Conservation (phyloP, 2,797 vertebrate species). For the Ataeniobius toweri region DNA sequence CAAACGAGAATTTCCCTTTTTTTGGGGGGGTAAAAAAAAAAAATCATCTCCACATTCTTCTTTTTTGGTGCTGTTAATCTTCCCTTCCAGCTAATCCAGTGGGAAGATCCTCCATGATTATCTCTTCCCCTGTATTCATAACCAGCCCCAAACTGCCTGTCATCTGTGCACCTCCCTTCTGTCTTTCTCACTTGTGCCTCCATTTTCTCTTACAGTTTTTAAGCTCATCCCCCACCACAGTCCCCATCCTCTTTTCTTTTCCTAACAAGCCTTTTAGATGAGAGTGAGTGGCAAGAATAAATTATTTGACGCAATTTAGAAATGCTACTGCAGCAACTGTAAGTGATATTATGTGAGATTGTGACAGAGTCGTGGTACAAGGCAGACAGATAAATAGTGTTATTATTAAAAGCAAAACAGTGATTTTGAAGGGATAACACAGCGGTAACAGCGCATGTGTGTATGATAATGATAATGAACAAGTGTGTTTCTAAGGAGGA, state of each 20-base stretch:
- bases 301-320: conserved; percentile 50
- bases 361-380: conserved; percentile 35
- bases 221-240: background rate
- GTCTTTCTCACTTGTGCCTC: conserved; percentile 40
- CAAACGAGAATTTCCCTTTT: conserved; percentile 59
- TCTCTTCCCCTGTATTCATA: conserved; percentile 78
- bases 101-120: conserved; percentile 78
- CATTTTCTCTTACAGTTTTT: conserved; percentile 40
- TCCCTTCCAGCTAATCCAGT: conserved; percentile 79
- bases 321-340: conserved; percentile 36
- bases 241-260: background rate
- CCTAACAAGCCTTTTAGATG: conserved; percentile 33
- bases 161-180: conserved; percentile 53
- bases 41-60: conserved; percentile 57
- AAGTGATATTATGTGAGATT: conserved; percentile 51
- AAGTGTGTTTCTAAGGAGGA: conserved; percentile 68
- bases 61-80: conserved; percentile 77
- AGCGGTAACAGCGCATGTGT: conserved; percentile 52
- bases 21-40: conserved; percentile 19
- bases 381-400: conserved; percentile 64
- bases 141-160: conserved; percentile 58
- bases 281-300: conserved; percentile 50
- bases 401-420: conserved; percentile 72
- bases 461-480: conserved; percentile 76
- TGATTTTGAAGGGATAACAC: conserved; percentile 71